Evolutionary conservation across 2,113 vertebrate genomes (phyloP).

Genomic region (Genyomyrus donnyi): DNA sequence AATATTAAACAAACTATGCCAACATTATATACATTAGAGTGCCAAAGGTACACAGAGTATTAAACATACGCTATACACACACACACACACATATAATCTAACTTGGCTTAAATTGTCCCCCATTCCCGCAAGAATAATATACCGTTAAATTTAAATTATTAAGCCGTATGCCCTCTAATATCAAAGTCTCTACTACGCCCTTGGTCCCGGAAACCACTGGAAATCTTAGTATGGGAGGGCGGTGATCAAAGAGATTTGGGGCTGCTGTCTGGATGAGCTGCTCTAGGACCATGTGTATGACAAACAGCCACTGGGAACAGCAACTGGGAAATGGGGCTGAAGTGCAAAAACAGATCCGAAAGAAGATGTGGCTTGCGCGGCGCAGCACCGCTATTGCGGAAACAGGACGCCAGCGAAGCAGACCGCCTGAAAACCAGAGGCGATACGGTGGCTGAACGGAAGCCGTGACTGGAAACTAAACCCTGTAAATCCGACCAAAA

Average conservation of each 20-base stretch:
- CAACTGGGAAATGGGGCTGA: background rate
- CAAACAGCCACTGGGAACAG: background rate
- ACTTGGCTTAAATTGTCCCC: background rate
- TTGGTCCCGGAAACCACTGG: background rate
- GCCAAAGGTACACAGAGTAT: background rate
- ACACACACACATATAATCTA: background rate
- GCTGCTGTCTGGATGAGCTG: background rate
- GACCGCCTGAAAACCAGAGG: background rate
- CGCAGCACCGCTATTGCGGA: background rate
- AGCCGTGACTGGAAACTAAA: background rate
- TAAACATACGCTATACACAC: background rate
- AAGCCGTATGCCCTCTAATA: background rate
- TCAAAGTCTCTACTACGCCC: background rate
- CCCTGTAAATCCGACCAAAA: background rate
- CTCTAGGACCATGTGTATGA: background rate
- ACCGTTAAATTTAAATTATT: background rate
- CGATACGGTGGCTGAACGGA: background rate
- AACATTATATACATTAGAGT: background rate
- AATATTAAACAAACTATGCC: background rate
- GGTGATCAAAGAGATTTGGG: background rate
- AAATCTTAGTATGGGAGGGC: background rate
- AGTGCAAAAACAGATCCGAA: background rate
- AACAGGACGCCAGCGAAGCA: background rate
- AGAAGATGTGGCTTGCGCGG: background rate
- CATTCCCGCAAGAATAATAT: background rate